A percentile compares a stretch with the other conserved stretches of the same genome.
These are phyloP conservation scores for Sebastes trivittatus DNA, from an alignment of 2,797 vertebrate species.

Conservation along the genomic window DNA sequence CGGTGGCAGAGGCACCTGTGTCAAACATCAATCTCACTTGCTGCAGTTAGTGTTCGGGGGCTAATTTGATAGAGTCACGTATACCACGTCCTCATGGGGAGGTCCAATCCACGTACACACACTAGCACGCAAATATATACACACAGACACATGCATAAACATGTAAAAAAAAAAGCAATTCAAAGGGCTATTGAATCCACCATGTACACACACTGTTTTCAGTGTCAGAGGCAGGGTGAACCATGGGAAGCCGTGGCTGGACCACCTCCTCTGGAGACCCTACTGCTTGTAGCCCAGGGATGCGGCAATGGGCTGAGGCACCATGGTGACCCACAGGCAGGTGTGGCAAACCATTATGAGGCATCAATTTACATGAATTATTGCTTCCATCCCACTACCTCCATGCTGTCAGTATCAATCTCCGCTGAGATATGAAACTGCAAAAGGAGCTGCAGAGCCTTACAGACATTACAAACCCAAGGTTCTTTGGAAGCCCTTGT, in stretches of 20 bases:
- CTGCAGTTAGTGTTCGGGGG: constrained; percentile 15
- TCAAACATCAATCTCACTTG: constrained; percentile 54
- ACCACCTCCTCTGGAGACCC: background rate
- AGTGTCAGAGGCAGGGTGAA: background rate
- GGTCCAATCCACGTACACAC: background rate
- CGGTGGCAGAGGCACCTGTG: constrained; percentile 9
- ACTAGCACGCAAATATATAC: background rate
- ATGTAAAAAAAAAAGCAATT: background rate
- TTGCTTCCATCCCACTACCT: constrained; percentile 13
- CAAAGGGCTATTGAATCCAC: background rate
- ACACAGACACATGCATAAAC: background rate
- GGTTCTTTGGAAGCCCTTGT: constrained; percentile 31
- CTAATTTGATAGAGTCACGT: constrained; percentile 15
- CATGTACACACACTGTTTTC: background rate
- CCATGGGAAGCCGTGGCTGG: background rate
- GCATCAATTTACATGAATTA: constrained; percentile 18
- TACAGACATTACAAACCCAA: constrained; percentile 13
- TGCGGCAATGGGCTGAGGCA: background rate
- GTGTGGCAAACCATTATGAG: constrained; percentile 5
- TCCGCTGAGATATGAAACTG: background rate
- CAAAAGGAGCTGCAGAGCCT: constrained; percentile 1
- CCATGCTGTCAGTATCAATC: background rate
- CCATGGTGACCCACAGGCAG: constrained; percentile 17
- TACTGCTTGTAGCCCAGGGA: background rate
- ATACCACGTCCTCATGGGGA: constrained; percentile 20